Evolutionary conservation across 2,113 vertebrate species (phyloP).

Genomic region (Urocolius indicus): DNA sequence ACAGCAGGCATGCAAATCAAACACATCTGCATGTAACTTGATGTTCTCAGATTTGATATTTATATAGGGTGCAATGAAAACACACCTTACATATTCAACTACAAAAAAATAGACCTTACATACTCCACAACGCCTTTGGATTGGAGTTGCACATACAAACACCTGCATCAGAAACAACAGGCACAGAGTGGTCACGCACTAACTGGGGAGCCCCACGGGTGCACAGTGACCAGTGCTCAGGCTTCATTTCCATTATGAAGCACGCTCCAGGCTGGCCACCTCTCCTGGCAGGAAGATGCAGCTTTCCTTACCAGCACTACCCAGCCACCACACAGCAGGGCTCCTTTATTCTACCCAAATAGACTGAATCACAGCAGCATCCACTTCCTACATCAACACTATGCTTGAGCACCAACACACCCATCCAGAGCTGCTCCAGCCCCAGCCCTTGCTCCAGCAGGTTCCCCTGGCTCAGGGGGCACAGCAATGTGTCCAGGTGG

Average conservation of each 20-base stretch:
- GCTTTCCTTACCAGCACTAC: background rate
- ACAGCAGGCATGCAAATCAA: background rate
- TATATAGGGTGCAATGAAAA: background rate
- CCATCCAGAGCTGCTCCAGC: background rate
- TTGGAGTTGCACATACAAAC: background rate
- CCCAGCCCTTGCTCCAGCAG: too few species aligned
- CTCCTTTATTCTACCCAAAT: background rate
- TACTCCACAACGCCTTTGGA: background rate
- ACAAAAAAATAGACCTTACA: background rate
- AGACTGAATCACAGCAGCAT: background rate
- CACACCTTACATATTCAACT: background rate
- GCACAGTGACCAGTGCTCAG: rapidly evolving
- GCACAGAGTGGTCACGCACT: too few species aligned
- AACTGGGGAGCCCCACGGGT: too few species aligned
- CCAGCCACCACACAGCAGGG: background rate
- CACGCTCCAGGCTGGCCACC: background rate
- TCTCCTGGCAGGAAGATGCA: background rate
- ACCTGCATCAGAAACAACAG: background rate
- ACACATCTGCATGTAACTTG: rapidly evolving
- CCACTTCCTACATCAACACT: background rate
- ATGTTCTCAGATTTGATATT: background rate
- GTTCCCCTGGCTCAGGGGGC: too few species aligned
- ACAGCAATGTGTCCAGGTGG: too few species aligned
- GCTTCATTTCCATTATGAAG: background rate
- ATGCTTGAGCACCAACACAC: background rate